These are phyloP conservation scores for Resseliella maxima DNA, from an alignment of 2,888 invertebrate genomes.

Conservation along the genomic window DNA sequence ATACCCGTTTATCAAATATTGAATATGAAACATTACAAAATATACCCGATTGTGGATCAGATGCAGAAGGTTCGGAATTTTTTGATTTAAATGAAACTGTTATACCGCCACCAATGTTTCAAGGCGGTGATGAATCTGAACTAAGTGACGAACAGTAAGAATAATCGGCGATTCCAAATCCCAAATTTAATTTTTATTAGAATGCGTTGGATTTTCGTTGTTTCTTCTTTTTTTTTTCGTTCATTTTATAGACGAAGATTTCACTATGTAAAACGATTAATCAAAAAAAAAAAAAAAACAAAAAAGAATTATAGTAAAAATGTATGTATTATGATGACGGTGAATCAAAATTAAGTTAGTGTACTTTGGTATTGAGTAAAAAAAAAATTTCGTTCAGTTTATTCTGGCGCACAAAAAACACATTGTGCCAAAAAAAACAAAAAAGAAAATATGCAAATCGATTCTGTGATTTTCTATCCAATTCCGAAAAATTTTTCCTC, in stretches of 20 bases:
- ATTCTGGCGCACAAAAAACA: background rate
- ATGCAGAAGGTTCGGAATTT: constrained; percentile 72
- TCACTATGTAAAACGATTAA: background rate
- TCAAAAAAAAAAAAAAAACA: too few relatives aligned
- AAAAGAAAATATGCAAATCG: background rate
- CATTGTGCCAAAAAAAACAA: background rate
- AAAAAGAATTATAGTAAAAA: background rate
- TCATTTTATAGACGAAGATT: background rate
- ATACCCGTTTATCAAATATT: constrained; percentile 69
- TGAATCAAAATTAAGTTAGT: constrained; percentile 18
- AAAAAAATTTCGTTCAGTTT: background rate
- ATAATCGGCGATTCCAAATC: constrained; percentile 57
- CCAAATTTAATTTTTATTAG: constrained; percentile 9
- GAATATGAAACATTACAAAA: constrained; percentile 69
- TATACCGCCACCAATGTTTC: constrained; percentile 81
- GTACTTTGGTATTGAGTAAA: background rate
- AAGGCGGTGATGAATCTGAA: constrained; percentile 75
- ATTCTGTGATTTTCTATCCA: constrained; percentile 40
- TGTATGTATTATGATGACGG: background rate
- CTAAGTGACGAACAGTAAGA: constrained; percentile 63
- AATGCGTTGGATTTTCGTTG: background rate
- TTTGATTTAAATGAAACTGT: constrained; percentile 75
- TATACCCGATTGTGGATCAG: constrained; percentile 69
- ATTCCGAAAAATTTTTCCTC: constrained; percentile 4
- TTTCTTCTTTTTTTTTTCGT: background rate